Percentiles rank a stretch among this genome's conserved stretches.
These are phyloP conservation scores for Aphelenchoides fujianensis DNA, from an alignment of 1,140 invertebrate species.

Conservation along the genomic window DNA sequence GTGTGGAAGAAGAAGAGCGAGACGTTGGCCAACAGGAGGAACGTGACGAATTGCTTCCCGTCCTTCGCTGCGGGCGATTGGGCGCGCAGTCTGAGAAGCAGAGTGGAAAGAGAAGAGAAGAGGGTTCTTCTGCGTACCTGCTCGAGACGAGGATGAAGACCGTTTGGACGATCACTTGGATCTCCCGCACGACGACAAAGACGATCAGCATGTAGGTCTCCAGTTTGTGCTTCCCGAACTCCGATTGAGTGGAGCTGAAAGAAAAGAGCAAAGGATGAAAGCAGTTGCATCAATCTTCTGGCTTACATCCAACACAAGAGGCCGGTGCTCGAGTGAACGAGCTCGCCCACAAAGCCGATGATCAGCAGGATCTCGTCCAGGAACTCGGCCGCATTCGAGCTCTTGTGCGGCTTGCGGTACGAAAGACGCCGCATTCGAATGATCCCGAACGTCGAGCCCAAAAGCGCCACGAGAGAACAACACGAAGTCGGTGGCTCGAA, in stretches of 20 bases:
- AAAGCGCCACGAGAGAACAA: slow-evolving; percentile 50
- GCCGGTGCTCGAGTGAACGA: slow-evolving; percentile 47
- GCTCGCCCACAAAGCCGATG: slow-evolving; percentile 59
- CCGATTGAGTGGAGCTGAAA: slow-evolving; percentile 46
- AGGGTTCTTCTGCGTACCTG: slow-evolving; percentile 30
- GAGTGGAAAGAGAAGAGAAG: not conserved
- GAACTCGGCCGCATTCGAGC: slow-evolving; percentile 55
- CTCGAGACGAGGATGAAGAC: slow-evolving; percentile 57
- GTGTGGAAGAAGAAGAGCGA: slow-evolving; percentile 62
- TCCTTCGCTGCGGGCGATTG: slow-evolving; percentile 45
- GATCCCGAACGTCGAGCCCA: slow-evolving; percentile 39
- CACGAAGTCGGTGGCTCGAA: slow-evolving; percentile 56
- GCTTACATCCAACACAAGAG: slow-evolving; percentile 48
- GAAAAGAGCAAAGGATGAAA: not conserved
- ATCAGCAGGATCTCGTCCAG: slow-evolving; percentile 60
- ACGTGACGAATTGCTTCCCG: slow-evolving; percentile 62
- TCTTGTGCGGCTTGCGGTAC: slow-evolving; percentile 40
- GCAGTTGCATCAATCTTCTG: too few species aligned
- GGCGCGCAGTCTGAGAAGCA: slow-evolving; percentile 49
- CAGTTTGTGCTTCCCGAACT: slow-evolving; percentile 37
- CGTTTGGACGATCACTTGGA: slow-evolving; percentile 59
- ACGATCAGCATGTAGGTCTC: slow-evolving; percentile 53
- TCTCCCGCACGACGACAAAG: slow-evolving; percentile 48
- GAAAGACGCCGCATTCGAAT: slow-evolving; percentile 51
- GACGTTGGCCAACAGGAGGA: slow-evolving; percentile 58